Evolutionary conservation across 2,113 vertebrate species (phyloP), one percentile per base, ranked within the genome.

Genomic region (Phyllostomus discolor): DNA sequence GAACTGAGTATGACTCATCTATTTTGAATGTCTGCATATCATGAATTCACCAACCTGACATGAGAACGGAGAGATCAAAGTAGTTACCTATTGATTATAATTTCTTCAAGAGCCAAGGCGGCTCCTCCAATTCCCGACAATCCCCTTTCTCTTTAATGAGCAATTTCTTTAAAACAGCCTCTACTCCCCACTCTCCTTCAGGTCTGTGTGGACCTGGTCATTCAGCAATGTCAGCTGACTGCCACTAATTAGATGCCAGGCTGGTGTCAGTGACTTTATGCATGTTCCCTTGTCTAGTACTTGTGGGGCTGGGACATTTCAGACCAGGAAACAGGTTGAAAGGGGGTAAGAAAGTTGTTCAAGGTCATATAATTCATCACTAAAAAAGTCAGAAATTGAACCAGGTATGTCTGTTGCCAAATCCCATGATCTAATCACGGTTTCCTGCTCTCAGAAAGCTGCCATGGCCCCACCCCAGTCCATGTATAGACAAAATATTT

Each of bases 11-110:
- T 54, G 67, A 83, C 33, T 88, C 84, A 95, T 87, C 69, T 66
- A 35, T 95, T 90, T 50, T 85, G 80, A 88, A 96, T 62, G 73
- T 91, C 66, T 91, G 69, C 91, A 96, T 67, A 88, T 78, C 81
- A 81, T 86, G 76, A 97, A 96, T 92, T 95, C 95, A 95, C 72
- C 88, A 86, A 76, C 2, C 7, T 48, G 54, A 95, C 76, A 92
- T 2, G 20, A 95, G 14, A 57, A 81, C 50, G 88, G 41, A 88
- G 52, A 85, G 85, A 93, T 88, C 76, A 88, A 91, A 92, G 66
- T 22, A 57, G 41, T 92, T 75, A 85, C 66, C 66, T 95, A 81
- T 69, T 78, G 70, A 87, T 70, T 72, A 59, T 26, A 94, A 81
- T 73, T 33, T 38, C 85, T 92, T 83, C 0, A 1, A 57, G 12